Evolutionary conservation across 2,797 vertebrate genomes (phyloP), one percentile per base, ranked within the genome.

Genomic region (Etheostoma perlongum): DNA sequence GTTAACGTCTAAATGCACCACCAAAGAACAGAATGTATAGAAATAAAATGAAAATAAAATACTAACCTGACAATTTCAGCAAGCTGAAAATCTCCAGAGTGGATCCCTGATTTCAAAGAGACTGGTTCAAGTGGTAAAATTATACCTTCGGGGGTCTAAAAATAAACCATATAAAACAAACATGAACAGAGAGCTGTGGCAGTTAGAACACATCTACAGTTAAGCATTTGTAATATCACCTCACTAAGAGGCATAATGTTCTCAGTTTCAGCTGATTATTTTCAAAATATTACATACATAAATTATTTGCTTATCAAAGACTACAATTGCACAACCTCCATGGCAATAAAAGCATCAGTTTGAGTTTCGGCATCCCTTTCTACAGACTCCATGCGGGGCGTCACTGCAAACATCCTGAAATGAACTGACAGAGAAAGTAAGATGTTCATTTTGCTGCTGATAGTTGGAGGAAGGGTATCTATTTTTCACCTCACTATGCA

Each of bases 391-490:
- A 93, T 81, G 48, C 59, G 8, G 6, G 93, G 88, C 0, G 67
- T 90, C 78, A 95, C 7, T 19, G 70, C 90, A 82, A 94, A 93
- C n/a, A 93, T 61, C 61, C 93, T 92, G 91, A 80, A 94, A 16
- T 55, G 6, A 53, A 95, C 92, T 92, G 70, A 69, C 9, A 49
- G 2, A 61, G 7, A 55, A 47, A 6, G 80, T 23, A 25, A 67
- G 2, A 76, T 1, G 68, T 19, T 49, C 4, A 44, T 59, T 11
- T 54, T 0, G 44, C 8, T 25, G 9, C 2, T 4, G 2, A 46
- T 4, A 12, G 11, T 14, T 19, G 27, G 5, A 52, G 52, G 5
- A 2, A 60, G 30, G 8, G 12, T 7, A 13, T 51, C 18, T 30
- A n/a, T 19, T 57, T 57, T n/a, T 62, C 36, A 36, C 33, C 33